These are phyloP conservation scores for Eublepharis macularius DNA, from an alignment of 2,113 vertebrate genomes.

Conservation along the genomic window DNA sequence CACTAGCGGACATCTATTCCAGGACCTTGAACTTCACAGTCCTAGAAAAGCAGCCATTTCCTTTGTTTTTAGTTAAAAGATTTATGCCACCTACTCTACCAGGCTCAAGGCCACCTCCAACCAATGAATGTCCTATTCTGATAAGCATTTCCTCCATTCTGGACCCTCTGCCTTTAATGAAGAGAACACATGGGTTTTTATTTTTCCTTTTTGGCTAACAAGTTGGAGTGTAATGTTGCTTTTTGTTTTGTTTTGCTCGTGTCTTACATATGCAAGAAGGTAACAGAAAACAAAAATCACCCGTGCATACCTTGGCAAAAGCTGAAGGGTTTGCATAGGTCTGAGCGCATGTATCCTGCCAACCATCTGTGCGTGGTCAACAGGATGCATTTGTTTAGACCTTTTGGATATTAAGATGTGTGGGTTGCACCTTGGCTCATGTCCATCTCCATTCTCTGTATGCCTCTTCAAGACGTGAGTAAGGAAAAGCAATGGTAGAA, in stretches of 20 bases:
- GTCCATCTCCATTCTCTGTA: not conserved
- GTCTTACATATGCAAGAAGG: not conserved
- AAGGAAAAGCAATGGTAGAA: not conserved
- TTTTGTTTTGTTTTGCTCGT: too few relatives aligned
- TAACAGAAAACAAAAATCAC: not conserved
- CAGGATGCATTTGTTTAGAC: not conserved
- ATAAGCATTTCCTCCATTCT: not conserved
- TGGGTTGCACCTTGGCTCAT: not conserved
- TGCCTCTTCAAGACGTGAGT: not conserved
- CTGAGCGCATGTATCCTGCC: not conserved
- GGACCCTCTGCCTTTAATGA: not conserved
- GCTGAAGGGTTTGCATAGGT: not conserved
- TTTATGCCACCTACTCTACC: not conserved
- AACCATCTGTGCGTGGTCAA: not conserved
- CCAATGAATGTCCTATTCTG: not conserved
- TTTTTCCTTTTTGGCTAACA: not conserved
- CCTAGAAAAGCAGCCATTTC: not conserved
- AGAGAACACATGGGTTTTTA: not conserved
- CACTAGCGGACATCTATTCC: not conserved
- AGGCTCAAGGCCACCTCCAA: not conserved
- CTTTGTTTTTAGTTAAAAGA: not conserved
- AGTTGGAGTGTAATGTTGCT: not conserved
- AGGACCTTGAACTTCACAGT: not conserved
- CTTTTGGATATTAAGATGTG: not conserved
- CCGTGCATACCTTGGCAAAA: not conserved